phyloP scores from a whole-genome alignment of 2,113 vertebrate genomes.

The Capra hircus region DNA sequence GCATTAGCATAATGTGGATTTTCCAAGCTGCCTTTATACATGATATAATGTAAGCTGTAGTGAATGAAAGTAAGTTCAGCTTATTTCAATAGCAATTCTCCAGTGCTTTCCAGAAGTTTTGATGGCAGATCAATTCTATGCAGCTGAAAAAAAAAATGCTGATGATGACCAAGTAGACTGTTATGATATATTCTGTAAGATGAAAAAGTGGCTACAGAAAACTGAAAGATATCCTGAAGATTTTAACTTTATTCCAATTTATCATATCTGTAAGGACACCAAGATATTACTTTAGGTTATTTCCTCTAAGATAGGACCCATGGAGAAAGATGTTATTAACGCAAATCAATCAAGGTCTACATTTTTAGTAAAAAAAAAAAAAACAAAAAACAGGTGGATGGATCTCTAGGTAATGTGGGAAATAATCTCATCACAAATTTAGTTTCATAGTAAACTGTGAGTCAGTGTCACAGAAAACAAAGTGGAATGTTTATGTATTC shows the following conservation, averaged over 20 bases:
- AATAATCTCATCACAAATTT: background rate
- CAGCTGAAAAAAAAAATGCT: background rate
- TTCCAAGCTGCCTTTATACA: constrained; percentile 18
- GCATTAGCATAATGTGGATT: constrained; percentile 51
- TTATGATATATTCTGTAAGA: background rate
- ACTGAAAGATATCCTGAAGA: background rate
- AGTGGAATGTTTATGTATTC: background rate
- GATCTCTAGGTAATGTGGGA: background rate
- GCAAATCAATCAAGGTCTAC: background rate
- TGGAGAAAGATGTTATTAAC: background rate
- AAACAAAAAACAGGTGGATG: background rate
- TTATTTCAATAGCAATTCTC: constrained; percentile 14
- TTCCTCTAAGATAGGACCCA: background rate
- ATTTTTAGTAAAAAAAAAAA: background rate
- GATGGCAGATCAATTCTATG: background rate
- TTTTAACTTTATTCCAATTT: background rate
- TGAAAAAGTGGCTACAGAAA: background rate
- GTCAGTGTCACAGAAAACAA: background rate
- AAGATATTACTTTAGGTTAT: background rate
- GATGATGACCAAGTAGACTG: background rate
- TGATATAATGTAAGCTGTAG: constrained; percentile 30
- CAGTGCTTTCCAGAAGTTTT: background rate
- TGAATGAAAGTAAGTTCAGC: background rate
- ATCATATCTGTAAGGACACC: background rate
- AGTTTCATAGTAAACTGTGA: background rate